Percentiles rank a stretch among this genome's conserved stretches.
Conservation (phyloP, 2,888 invertebrate species). For the Copidosoma aretas region DNA sequence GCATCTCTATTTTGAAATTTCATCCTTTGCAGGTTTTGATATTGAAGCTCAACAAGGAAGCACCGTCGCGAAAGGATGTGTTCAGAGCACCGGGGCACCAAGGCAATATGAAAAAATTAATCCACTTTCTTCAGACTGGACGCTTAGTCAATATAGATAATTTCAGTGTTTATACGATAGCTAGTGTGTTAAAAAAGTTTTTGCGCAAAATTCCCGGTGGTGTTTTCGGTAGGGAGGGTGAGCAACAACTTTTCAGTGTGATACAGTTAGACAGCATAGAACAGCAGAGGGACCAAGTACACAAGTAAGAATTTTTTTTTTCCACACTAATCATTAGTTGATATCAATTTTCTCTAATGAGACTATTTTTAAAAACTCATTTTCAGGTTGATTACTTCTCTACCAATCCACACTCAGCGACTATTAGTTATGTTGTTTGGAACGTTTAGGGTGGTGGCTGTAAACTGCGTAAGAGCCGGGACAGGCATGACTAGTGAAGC, state of each 20-base stretch:
- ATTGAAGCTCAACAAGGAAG: constrained; percentile 92
- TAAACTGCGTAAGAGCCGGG: constrained; percentile 86
- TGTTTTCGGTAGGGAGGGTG: constrained; percentile 91
- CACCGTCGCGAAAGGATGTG: constrained; percentile 90
- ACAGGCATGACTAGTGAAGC: constrained; percentile 96
- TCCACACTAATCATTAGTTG: not conserved
- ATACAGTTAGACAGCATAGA: constrained; percentile 82
- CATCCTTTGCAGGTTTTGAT: constrained; percentile 75
- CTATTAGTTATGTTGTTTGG: constrained; percentile 94
- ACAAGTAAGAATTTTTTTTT: constrained; percentile 71
- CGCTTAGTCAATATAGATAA: constrained; percentile 91
- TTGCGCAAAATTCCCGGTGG: constrained; percentile 96
- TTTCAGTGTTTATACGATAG: constrained; percentile 96
- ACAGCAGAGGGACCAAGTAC: constrained; percentile 89
- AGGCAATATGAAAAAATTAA: constrained; percentile 91
- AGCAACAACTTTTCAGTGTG: constrained; percentile 87
- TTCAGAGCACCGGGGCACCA: constrained; percentile 95
- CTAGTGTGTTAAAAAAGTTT: constrained; percentile 97
- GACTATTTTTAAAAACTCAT: constrained; percentile 5
- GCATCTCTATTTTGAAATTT: too few relatives aligned
- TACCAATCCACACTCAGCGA: constrained; percentile 90
- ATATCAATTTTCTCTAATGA: not conserved
- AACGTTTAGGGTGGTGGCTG: constrained; percentile 93
- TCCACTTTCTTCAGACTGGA: constrained; percentile 89
- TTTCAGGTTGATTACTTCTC: constrained; percentile 82